Conservation (phyloP, 2,888 invertebrate genomes). For the Agrotis clavis region DNA sequence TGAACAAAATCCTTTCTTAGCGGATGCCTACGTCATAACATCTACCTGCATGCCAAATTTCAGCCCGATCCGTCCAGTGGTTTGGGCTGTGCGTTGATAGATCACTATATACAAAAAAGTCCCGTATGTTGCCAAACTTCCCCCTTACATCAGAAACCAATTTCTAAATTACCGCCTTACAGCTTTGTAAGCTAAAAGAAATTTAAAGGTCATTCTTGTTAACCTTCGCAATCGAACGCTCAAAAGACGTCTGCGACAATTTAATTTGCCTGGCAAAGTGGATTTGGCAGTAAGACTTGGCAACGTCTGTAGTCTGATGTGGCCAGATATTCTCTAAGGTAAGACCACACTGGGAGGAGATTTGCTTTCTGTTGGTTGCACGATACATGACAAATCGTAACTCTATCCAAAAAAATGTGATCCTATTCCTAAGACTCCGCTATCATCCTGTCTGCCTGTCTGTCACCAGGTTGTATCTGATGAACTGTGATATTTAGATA, state of each 20-base stretch:
- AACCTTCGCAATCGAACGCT: constrained; percentile 22
- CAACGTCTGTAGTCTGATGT: constrained; percentile 27
- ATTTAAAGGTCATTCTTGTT: constrained; percentile 23
- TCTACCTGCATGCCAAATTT: too few relatives aligned
- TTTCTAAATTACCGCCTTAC: constrained; percentile 13
- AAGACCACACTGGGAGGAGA: neutral
- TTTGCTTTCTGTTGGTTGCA: too few relatives aligned
- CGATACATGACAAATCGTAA: too few relatives aligned
- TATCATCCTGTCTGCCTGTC: too few relatives aligned
- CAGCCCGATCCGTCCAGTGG: too few relatives aligned
- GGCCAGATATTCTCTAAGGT: constrained; percentile 25
- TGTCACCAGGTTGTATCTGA: too few relatives aligned
- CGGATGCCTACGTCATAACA: too few relatives aligned
- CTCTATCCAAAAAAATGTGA: too few relatives aligned
- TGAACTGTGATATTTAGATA: too few relatives aligned
- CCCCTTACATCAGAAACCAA: constrained; percentile 14
- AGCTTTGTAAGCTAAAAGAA: neutral
- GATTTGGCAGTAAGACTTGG: constrained; percentile 53
- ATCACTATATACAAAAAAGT: neutral
- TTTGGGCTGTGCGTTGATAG: too few relatives aligned
- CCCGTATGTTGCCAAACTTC: neutral
- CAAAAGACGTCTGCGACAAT: constrained; percentile 47
- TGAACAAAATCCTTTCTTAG: too few relatives aligned
- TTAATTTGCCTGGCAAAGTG: constrained; percentile 53
- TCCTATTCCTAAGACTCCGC: too few relatives aligned